phyloP scores from a whole-genome alignment of 2,888 invertebrate genomes.

The Ischnura elegans region DNA sequence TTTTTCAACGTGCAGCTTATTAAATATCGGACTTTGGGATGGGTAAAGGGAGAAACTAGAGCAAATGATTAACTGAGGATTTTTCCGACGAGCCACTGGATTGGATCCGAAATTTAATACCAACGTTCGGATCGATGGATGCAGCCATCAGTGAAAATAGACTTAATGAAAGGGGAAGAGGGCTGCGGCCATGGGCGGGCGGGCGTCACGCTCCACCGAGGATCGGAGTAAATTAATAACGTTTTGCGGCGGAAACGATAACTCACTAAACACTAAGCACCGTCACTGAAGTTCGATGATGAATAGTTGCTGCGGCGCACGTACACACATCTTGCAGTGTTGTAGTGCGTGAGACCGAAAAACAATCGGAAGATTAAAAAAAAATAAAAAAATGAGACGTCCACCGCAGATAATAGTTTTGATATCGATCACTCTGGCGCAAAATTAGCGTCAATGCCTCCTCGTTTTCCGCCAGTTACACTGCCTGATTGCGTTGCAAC shows the following conservation, averaged over 20 bases:
- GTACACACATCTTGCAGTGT: neutral
- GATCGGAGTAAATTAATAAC: slow-evolving; percentile 31
- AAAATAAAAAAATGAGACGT: neutral
- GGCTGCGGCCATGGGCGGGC: neutral
- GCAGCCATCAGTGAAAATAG: slow-evolving; percentile 24
- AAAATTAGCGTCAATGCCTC: neutral
- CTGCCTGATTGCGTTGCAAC: neutral
- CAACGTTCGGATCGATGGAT: neutral
- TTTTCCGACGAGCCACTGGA: neutral
- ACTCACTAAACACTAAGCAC: neutral
- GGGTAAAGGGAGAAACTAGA: neutral
- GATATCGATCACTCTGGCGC: slow-evolving; percentile 12
- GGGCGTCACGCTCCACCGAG: neutral
- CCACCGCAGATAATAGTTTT: slow-evolving; percentile 5
- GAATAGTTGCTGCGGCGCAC: neutral
- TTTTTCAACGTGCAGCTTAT: neutral
- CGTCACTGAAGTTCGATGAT: neutral
- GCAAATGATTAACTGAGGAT: slow-evolving; percentile 8
- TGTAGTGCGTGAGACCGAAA: neutral
- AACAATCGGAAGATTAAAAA: neutral
- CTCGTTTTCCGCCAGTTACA: neutral
- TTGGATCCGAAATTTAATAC: slow-evolving; percentile 11
- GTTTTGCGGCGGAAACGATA: slow-evolving; percentile 4
- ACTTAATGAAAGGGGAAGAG: neutral
- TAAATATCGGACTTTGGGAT: neutral